Conservation (phyloP, 2,888 invertebrate genomes). For the Plagodis dolabraria region DNA sequence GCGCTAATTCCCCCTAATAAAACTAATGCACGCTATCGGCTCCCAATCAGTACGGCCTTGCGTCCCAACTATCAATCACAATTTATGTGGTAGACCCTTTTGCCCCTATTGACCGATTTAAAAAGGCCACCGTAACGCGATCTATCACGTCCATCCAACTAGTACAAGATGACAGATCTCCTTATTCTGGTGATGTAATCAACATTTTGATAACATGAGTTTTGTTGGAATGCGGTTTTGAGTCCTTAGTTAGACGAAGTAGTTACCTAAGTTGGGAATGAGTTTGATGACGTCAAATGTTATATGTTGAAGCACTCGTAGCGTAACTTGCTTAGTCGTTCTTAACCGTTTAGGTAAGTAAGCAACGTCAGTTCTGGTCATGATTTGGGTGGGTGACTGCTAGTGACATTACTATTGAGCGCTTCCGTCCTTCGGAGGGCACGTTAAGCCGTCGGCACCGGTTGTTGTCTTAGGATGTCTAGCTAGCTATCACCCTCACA, state of each 20-base stretch:
- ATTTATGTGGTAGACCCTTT: constrained; percentile 65
- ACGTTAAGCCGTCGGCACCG: no score
- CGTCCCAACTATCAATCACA: constrained; percentile 73
- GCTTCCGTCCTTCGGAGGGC: no score
- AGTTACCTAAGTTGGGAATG: constrained; percentile 14
- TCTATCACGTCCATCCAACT: constrained; percentile 10
- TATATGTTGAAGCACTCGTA: background rate
- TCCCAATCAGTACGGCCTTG: constrained; percentile 67
- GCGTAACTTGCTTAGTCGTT: background rate
- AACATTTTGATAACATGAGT: constrained; percentile 48
- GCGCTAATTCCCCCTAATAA: constrained; percentile 61
- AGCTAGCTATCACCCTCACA: no score
- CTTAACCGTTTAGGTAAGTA: no score
- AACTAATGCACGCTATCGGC: constrained; percentile 70
- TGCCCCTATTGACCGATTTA: constrained; percentile 62
- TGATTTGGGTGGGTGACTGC: no score
- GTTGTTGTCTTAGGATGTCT: no score
- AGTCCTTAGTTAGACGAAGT: constrained; percentile 39
- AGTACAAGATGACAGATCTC: constrained; percentile 8
- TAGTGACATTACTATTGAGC: no score
- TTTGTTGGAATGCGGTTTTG: constrained; percentile 53
- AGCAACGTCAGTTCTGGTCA: no score
- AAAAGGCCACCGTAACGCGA: constrained; percentile 47
- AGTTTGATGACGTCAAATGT: background rate
- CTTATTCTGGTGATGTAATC: constrained; percentile 29